Base-by-base conservation (phyloP, 2,888 invertebrate species). In the Netelia fuscicornis region DNA sequence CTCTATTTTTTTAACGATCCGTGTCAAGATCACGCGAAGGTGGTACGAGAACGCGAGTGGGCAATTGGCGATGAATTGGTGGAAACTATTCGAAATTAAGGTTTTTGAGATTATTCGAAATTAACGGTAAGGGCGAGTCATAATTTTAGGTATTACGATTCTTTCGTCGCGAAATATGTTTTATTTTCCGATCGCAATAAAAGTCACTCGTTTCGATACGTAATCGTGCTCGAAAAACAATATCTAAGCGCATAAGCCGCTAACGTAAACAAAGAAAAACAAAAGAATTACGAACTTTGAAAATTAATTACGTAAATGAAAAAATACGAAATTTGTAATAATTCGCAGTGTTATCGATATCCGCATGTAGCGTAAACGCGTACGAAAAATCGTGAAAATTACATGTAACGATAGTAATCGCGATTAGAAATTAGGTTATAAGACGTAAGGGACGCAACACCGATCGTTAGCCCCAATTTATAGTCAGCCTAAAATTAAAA, bases 1-100 rank as follows among this genome's bases (percentile, higher is more conserved):
- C 93, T 92, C 93, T 93, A 93, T 93, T 93, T 93, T 93, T 93
- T 93, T 93, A 93, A 91, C 76, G 85, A 90, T 88, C 84, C 87
- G 89, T 88, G 89, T 89, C 87, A 88, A 86, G 86, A 77, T 81
- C 81, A 81, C 65, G 80, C 30, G 30, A 30, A 30, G 0, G 30
- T 75, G 64, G 58, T 78, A 62, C 77, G 71, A 75, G 30, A 30
- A 30, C 30, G 70, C 62, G 76, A 79, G 62, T 74, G 56, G 81
- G 71, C 74, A 86, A 90, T 90, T 87, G 88, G 81, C 82, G 67
- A 30, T 64, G 81, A 82, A 86, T 85, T 86, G 81, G 67, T 77
- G 71, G 30, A 30, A 86, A 80, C 72, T 87, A 87, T 81, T 83
- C 75, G 84, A 87, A 86, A 86, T 86, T 78, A 86, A 84, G 85